Evolutionary conservation across 2,888 invertebrate species (phyloP).

Genomic region (Pelosia muscerda): DNA sequence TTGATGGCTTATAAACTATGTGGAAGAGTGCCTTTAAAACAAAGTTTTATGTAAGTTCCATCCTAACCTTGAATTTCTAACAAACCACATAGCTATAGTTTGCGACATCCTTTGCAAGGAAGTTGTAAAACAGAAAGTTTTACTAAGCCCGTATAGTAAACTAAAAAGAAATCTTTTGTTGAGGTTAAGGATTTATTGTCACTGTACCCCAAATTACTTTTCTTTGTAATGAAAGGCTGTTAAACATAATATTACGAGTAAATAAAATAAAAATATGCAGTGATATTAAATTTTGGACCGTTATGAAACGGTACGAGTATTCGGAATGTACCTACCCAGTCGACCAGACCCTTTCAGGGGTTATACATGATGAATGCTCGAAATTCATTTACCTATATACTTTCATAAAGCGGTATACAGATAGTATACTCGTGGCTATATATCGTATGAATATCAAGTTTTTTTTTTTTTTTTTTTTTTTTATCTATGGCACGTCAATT

Average conservation of each 20-base stretch:
- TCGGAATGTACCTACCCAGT: no score
- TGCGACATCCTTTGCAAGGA: slow-evolving; percentile 25
- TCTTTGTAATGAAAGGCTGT: slow-evolving; percentile 20
- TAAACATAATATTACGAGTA: slow-evolving; percentile 13
- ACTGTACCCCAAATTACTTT: slow-evolving; percentile 22
- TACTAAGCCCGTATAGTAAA: slow-evolving; percentile 17
- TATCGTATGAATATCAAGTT: no score
- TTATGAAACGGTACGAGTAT: slow-evolving; percentile 23
- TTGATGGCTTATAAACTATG: slow-evolving; percentile 21
- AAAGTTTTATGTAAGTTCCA: slow-evolving; percentile 33
- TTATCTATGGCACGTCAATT: no score
- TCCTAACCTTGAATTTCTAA: slow-evolving; percentile 35
- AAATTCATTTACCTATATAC: no score
- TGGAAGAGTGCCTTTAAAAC: slow-evolving; percentile 9
- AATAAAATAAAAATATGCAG: slow-evolving; percentile 25
- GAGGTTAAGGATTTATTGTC: slow-evolving; percentile 23
- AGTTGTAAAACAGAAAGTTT: slow-evolving; percentile 34
- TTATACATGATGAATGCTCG: no score
- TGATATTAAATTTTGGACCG: slow-evolving; percentile 38
- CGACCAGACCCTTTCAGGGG: no score
- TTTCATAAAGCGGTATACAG: no score
- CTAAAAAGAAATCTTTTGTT: slow-evolving; percentile 30
- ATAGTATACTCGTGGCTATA: no score
- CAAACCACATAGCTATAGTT: slow-evolving; percentile 21
- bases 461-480: no score